Conservation (phyloP, 2,797 vertebrate species). For the Galagoides demidoff region DNA sequence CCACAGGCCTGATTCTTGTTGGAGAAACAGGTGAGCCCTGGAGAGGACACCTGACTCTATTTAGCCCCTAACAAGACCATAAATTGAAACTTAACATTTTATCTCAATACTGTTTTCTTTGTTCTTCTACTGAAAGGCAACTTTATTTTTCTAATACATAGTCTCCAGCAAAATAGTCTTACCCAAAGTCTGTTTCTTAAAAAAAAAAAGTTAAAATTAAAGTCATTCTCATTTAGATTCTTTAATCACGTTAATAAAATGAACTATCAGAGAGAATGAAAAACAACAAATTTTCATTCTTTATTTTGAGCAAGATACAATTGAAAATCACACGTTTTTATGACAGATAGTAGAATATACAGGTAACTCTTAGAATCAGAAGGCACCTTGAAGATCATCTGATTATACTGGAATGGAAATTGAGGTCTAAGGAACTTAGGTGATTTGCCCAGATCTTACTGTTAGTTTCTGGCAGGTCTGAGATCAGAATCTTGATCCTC, state of each 20-base stretch:
- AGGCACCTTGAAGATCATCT: not conserved
- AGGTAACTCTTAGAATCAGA: not conserved
- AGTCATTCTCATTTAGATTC: not conserved
- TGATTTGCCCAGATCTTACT: not conserved
- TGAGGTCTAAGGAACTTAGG: not conserved
- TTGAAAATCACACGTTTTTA: not conserved
- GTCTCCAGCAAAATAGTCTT: not conserved
- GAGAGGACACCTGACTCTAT: not conserved
- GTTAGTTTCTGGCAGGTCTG: not conserved
- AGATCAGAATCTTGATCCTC: conserved; percentile 35
- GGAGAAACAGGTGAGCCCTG: not conserved
- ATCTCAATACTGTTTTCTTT: not conserved
- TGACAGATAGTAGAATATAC: not conserved
- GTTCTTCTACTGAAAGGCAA: not conserved
- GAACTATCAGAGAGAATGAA: not conserved
- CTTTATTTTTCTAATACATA: not conserved
- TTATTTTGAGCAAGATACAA: not conserved
- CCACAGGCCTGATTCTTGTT: not conserved
- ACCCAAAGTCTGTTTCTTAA: conserved; percentile 9
- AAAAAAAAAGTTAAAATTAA: conserved; percentile 13
- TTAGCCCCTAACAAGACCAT: not conserved
- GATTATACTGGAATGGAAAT: not conserved
- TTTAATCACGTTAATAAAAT: not conserved
- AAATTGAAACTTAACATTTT: not conserved
- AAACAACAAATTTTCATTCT: not conserved